Conservation (phyloP, 2,888 invertebrate species). For the Emmelina monodactyla region DNA sequence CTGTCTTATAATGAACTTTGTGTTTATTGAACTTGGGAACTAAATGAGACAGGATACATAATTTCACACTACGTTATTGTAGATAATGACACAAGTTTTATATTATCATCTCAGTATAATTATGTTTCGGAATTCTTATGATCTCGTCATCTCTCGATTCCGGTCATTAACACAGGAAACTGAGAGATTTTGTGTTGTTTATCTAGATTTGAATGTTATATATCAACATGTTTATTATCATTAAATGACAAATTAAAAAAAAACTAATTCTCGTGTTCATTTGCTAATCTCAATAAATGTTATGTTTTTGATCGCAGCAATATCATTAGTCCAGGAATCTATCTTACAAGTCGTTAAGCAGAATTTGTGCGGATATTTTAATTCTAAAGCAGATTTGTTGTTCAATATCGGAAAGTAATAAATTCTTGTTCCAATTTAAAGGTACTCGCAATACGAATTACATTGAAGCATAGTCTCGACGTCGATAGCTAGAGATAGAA, state of each 20-base stretch:
- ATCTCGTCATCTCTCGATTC: not conserved
- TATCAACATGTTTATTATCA: constrained; percentile 1
- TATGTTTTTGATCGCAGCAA: too few relatives aligned
- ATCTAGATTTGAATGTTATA: not conserved
- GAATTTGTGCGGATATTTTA: too few relatives aligned
- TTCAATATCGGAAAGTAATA: constrained; percentile 41
- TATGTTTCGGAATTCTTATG: constrained; percentile 1
- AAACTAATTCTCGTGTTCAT: too few relatives aligned
- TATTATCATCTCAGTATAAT: not conserved
- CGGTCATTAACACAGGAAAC: constrained; percentile 1
- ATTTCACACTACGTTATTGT: not conserved
- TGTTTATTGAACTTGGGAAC: not conserved
- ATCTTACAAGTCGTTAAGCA: too few relatives aligned
- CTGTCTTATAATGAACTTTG: too few relatives aligned
- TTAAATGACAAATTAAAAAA: not conserved
- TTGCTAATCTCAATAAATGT: too few relatives aligned
- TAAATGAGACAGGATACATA: not conserved
- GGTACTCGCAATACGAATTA: constrained; percentile 50
- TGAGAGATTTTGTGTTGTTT: not conserved
- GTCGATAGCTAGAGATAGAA: constrained; percentile 36
- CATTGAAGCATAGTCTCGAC: constrained; percentile 43
- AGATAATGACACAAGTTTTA: not conserved
- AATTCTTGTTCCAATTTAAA: constrained; percentile 44
- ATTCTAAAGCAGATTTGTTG: constrained; percentile 25
- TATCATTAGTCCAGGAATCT: too few relatives aligned